Base-by-base conservation (phyloP, 2,888 invertebrate genomes). In the Cacoxenus indagator region DNA sequence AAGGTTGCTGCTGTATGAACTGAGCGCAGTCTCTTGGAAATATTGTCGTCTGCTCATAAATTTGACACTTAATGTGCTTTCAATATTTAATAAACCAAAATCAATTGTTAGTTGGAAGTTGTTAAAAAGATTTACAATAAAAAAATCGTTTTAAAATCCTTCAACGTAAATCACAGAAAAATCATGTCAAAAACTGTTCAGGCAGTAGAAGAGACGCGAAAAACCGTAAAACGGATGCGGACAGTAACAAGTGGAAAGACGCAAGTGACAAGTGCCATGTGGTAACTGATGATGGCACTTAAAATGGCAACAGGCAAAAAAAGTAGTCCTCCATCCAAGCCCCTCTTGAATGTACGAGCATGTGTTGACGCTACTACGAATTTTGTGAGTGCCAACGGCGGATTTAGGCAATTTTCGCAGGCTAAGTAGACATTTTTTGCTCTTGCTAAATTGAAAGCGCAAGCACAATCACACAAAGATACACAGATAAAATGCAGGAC, bases 281-380 rank as follows among this genome's bases (percentile, higher is more conserved):
- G 51, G 0, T n/a, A n/a, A n/a, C n/a, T n/a, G n/a, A 19, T 6
- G 14, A 4, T 48, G 19, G 45, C n/a, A 69, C 66, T 78, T 73
- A 67, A 79, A 79, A 78, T 76, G 70, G 76, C 76, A 83, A 70
- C 76, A 83, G 82, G 83, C 82, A 48, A n/a, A 83, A 78, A 79
- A 8, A 37, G 9, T 8, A 11, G 37, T 14, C 75, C n/a, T n/a
- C n/a, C n/a, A n/a, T n/a, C n/a, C n/a, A n/a, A n/a, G 75, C 73
- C 43, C 55, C 43, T 31, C 43, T 43, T 37, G 22, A 19, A 43
- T 22, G 14, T 14, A 45, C 14, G 14, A 11, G 62, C 43, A 64
- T 31, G 37, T 14, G 24, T 31, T 57, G 29, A n/a, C 48, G 11
- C 11, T 37, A 11, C 11, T 37, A 37, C 11, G n/a, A 48, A n/a